phyloP scores from a whole-genome alignment of 2,113 vertebrate genomes.

The Callithrix jacchus region DNA sequence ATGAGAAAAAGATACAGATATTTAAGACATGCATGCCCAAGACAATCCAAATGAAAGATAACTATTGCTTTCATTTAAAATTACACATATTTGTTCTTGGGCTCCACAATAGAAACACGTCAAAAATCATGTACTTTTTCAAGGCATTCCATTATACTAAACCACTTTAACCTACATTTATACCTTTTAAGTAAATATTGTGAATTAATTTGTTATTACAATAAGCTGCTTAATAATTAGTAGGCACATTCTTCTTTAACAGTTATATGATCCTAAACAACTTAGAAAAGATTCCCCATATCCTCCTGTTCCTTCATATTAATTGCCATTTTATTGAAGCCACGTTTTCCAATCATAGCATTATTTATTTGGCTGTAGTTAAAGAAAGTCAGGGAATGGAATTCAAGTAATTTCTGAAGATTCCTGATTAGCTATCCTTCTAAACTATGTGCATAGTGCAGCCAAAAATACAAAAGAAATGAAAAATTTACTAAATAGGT shows the following conservation, averaged over 20 bases:
- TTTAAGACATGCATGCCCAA: neutral
- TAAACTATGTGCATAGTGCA: neutral
- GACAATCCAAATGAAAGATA: neutral
- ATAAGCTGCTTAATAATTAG: neutral
- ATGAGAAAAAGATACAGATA: neutral
- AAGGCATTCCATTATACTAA: neutral
- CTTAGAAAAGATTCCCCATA: neutral
- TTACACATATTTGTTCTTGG: neutral
- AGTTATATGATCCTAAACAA: neutral
- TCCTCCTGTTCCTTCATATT: neutral
- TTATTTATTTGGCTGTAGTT: neutral
- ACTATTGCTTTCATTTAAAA: neutral
- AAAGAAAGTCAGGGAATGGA: neutral
- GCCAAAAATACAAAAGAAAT: neutral
- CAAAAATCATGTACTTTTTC: conserved; percentile 14
- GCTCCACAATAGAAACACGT: neutral
- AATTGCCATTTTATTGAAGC: neutral
- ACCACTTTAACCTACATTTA: neutral
- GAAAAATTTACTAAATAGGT: neutral
- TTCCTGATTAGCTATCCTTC: neutral
- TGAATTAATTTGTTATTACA: neutral
- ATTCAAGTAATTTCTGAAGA: neutral
- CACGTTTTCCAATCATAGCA: neutral
- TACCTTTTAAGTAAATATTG: conserved; percentile 40
- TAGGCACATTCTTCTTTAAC: neutral